phyloP scores from a whole-genome alignment of 2,888 invertebrate species.

The Helicoverpa assulta region DNA sequence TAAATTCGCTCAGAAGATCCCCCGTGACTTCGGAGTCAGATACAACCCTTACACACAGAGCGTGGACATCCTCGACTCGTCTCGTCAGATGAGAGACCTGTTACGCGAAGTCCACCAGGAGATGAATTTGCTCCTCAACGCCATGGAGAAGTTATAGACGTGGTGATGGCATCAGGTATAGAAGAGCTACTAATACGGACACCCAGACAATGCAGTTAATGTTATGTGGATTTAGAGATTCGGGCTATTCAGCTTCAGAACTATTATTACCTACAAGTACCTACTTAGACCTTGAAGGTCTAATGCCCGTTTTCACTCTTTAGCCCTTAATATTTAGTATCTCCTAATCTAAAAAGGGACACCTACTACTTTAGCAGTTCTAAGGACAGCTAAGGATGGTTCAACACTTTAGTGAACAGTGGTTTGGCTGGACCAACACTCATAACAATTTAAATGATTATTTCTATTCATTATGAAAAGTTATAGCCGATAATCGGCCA shows the following conservation, averaged over 20 bases:
- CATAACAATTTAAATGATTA: slow-evolving; percentile 21
- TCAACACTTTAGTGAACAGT: slow-evolving; percentile 8
- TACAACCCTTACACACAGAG: slow-evolving; percentile 99
- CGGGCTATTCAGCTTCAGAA: background rate
- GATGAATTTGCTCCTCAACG: slow-evolving; percentile 94
- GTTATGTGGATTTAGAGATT: background rate
- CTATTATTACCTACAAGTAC: background rate
- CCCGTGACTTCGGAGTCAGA: slow-evolving; percentile 97
- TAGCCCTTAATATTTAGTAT: too few relatives aligned
- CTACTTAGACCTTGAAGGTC: too few relatives aligned
- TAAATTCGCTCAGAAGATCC: slow-evolving; percentile 97
- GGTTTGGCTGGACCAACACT: slow-evolving; percentile 45
- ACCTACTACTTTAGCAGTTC: slow-evolving; percentile 13
- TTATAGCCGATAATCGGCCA: background rate
- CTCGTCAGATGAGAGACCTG: slow-evolving; percentile 96
- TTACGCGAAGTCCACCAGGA: slow-evolving; percentile 95
- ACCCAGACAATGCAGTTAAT: background rate
- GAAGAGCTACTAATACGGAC: slow-evolving; percentile 2
- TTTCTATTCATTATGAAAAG: slow-evolving; percentile 27
- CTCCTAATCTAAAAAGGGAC: too few relatives aligned
- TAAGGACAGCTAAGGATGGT: slow-evolving; percentile 4
- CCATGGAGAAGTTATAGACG: slow-evolving; percentile 92
- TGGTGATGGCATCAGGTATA: too few relatives aligned
- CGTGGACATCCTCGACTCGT: slow-evolving; percentile 98
- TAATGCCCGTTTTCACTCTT: too few relatives aligned